phyloP scores from a whole-genome alignment of 2,113 vertebrate species.

The Atherinomorus stipes region DNA sequence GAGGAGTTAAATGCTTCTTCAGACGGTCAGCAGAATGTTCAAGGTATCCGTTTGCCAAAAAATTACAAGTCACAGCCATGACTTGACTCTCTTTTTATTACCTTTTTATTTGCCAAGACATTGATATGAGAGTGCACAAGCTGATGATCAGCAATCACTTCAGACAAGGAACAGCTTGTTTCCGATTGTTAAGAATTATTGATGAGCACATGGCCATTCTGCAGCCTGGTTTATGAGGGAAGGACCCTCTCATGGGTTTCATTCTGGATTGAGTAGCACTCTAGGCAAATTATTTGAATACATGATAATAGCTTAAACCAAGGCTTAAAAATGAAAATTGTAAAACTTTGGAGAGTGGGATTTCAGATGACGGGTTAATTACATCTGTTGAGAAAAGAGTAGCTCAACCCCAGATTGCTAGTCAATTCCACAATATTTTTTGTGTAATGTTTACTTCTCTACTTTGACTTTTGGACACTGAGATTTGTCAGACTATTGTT shows the following conservation, averaged over 20 bases:
- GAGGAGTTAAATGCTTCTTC: not conserved
- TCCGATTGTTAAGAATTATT: slow-evolving; percentile 28
- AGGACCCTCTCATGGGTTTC: not conserved
- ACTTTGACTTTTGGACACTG: slow-evolving; percentile 2
- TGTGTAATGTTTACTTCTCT: not conserved
- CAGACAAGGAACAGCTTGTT: slow-evolving; percentile 14
- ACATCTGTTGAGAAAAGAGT: slow-evolving; percentile 8
- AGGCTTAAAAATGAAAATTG: not conserved
- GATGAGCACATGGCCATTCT: slow-evolving; percentile 24
- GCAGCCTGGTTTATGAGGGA: slow-evolving; percentile 20
- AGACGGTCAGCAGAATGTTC: slow-evolving; percentile 36
- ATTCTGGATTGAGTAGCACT: slow-evolving; percentile 1
- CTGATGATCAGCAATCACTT: slow-evolving; percentile 27
- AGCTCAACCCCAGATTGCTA: not conserved
- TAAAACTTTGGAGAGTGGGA: not conserved
- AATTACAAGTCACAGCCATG: slow-evolving; percentile 10
- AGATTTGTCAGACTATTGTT: not conserved
- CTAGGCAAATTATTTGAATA: not conserved
- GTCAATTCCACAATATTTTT: slow-evolving; percentile 5
- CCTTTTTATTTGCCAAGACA: slow-evolving; percentile 13
- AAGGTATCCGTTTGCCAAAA: slow-evolving; percentile 37
- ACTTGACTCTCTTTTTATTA: slow-evolving; percentile 13
- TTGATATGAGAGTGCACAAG: slow-evolving; percentile 1
- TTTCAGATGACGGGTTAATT: slow-evolving; percentile 2
- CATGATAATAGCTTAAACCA: not conserved